These are phyloP conservation scores for Misgurnus mizolepis DNA, from an alignment of 2,113 vertebrate species.

Conservation along the genomic window DNA sequence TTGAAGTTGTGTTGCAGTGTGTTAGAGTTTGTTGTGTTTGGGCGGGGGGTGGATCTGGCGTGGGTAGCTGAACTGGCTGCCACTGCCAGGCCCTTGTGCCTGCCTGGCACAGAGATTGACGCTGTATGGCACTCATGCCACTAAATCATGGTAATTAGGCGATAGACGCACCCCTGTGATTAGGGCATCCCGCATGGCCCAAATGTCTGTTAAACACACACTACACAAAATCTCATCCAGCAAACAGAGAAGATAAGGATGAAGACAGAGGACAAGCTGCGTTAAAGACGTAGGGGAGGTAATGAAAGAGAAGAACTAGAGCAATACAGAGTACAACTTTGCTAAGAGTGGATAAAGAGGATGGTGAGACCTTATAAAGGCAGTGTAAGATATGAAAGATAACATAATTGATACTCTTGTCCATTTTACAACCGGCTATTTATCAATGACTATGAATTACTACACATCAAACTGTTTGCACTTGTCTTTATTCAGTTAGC, in stretches of 20 bases:
- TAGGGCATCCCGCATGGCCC: conserved; percentile 48
- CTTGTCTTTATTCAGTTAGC: not conserved
- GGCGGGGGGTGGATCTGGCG: conserved; percentile 21
- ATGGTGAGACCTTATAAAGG: too few species aligned
- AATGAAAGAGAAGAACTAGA: not conserved
- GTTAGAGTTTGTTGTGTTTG: not conserved
- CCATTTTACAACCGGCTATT: too few species aligned
- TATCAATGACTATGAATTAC: too few species aligned
- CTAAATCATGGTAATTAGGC: conserved; percentile 59
- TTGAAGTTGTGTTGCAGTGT: not conserved
- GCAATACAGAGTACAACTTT: not conserved
- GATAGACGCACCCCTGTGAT: conserved; percentile 55
- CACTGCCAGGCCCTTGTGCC: conserved; percentile 36
- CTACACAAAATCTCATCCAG: conserved; percentile 8
- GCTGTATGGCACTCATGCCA: conserved; percentile 48
- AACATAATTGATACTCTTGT: not conserved
- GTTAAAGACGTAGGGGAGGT: conserved; percentile 9
- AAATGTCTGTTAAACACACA: conserved; percentile 44
- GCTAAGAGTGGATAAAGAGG: not conserved
- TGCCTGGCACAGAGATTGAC: conserved; percentile 48
- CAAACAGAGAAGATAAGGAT: not conserved
- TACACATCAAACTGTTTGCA: too few species aligned
- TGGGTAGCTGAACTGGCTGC: conserved; percentile 39
- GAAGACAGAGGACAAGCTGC: not conserved
- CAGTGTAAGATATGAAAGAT: not conserved